Evolutionary conservation across 2,888 invertebrate species (phyloP), one percentile per base, ranked within the genome.

Genomic region (Thumatha senex): DNA sequence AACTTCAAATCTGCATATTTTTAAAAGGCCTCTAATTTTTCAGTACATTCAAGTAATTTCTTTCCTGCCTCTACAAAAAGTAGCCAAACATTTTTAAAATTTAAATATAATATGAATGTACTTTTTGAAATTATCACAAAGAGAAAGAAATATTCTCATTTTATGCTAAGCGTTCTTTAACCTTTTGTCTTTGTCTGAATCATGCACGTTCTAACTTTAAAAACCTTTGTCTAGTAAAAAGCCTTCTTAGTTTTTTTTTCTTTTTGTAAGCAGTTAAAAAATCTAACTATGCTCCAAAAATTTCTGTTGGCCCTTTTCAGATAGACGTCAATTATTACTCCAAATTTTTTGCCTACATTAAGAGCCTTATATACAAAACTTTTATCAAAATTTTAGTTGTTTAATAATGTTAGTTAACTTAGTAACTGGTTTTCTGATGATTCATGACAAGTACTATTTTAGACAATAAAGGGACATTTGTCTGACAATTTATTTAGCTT

Each of bases 1-100:
- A 40, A 39, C 39, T 18, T n/a, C 13, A 30, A 48, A 57, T 68
- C 64, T 53, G 34, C 49, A 58, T 58, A 39, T 55, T 44, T 55
- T 53, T 51, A 13, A 40, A 51, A 54, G 35, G 18, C 24, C 15
- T 45, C 53, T 36, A 15, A 33, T 39, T 50, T 13, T 15, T 18
- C 11, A 33, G 13, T 41, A 52, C 9, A 40, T 46, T 53, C 47
- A 46, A 49, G 34, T 43, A 41, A 41, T 44, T 54, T 53, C 18
- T 46, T 14, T 51, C 14, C 31, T 41, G 24, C 30, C 36, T 34
- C 5, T 31, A 24, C 36, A 36, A 45, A 45, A 36, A 12, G 15
- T 36, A 10, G 14, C 8, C 30, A 5, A 13, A 29, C 33, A 49
- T 14, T 33, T 49, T 15, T 35, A 14, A 7, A 44, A 8, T 30